Evolutionary conservation across 2,888 invertebrate species (phyloP).

Genomic region (Pammene aurita): DNA sequence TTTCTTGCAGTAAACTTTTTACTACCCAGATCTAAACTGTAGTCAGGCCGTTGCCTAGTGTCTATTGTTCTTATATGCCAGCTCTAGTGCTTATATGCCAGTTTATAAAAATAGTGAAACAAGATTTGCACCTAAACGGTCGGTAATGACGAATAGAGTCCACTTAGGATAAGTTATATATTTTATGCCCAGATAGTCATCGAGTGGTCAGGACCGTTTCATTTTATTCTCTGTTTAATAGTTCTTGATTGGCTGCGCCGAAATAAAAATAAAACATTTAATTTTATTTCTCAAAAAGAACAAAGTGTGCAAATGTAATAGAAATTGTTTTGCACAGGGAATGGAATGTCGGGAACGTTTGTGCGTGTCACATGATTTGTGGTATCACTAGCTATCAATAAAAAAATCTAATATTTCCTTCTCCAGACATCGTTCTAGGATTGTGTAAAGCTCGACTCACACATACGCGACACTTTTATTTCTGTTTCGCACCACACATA

Average conservation of each 20-base stretch:
- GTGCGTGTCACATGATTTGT: no score
- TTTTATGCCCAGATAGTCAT: no score
- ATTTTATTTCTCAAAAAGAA: no score
- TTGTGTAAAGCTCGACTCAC: background rate
- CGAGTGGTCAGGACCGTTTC: no score
- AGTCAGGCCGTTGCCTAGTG: background rate
- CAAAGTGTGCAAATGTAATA: no score
- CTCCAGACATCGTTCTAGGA: background rate
- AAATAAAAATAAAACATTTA: no score
- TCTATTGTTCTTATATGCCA: background rate
- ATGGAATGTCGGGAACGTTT: no score
- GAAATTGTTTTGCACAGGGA: no score
- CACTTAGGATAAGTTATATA: no score
- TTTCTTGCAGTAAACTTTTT: slow-evolving; percentile 3
- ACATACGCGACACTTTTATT: slow-evolving; percentile 22
- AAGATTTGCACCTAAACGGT: background rate
- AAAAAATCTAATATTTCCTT: background rate
- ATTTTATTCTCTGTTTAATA: no score
- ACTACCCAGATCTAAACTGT: background rate
- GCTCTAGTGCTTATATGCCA: background rate
- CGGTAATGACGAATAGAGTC: background rate
- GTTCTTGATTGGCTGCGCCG: no score
- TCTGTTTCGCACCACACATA: slow-evolving; percentile 23
- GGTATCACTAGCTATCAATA: no score
- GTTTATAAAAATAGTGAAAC: slow-evolving; percentile 1